Conservation (phyloP, 35 echinoderm and acorn worm species). For the Apostichopus californicus region DNA sequence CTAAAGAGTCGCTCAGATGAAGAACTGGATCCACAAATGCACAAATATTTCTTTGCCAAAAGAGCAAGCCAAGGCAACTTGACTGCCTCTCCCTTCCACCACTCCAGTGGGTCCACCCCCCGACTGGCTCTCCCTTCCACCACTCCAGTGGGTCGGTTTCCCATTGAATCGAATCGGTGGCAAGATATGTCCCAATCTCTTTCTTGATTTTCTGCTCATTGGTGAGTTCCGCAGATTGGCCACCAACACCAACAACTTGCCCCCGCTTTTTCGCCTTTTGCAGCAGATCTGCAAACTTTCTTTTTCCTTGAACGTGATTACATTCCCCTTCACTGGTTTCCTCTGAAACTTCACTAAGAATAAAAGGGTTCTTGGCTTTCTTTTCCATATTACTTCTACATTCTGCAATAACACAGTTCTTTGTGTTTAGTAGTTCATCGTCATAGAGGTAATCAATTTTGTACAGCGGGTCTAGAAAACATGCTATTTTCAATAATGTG, state of each 20-base stretch:
- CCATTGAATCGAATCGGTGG: neutral
- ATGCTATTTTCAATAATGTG: neutral
- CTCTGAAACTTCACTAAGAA: neutral
- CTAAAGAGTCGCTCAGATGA: too few species aligned
- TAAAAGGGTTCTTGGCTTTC: too few species aligned
- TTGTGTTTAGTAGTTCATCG: too few species aligned
- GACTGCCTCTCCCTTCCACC: constrained; percentile 5
- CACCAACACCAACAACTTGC: neutral
- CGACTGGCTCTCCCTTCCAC: neutral
- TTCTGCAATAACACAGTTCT: neutral
- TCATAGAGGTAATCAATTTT: neutral
- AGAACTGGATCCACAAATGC: too few species aligned
- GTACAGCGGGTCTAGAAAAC: constrained; percentile 15
- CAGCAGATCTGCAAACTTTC: neutral
- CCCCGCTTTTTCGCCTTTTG: constrained; percentile 21
- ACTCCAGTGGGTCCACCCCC: constrained; percentile 18
- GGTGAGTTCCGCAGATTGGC: neutral
- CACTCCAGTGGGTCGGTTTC: constrained; percentile 20
- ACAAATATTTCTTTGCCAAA: constrained; percentile 13
- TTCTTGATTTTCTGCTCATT: neutral
- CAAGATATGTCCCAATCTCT: neutral
- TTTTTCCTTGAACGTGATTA: constrained; percentile 14
- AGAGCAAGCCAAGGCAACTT: constrained; percentile 38
- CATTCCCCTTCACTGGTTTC: constrained; percentile 4
- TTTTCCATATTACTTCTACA: neutral